Evolutionary conservation across 53 echinoderm and acorn worm genomes (phyloP).

Genomic region (Holothuria leucospilota): DNA sequence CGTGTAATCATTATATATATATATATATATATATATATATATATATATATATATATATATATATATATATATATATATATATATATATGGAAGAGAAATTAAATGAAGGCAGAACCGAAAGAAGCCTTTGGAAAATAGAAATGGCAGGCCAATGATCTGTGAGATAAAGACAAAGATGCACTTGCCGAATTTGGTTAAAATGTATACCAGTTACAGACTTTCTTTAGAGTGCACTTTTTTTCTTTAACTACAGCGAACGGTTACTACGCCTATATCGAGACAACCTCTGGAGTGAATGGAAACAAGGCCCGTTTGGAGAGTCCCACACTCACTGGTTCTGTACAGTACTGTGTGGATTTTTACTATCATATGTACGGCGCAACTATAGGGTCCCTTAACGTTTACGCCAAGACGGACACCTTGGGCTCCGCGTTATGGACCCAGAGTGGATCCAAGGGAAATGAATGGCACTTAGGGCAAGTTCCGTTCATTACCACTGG

Average conservation of each 20-base stretch:
- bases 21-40: no score
- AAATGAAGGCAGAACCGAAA: no score
- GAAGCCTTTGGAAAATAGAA: no score
- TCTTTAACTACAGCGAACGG: slow-evolving; percentile 25
- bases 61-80: no score
- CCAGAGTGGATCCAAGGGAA: slow-evolving; percentile 61
- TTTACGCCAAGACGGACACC: slow-evolving; percentile 54
- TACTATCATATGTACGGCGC: slow-evolving; percentile 90
- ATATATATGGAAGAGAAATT: no score
- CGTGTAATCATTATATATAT: no score
- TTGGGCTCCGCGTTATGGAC: slow-evolving; percentile 58
- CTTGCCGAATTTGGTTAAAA: no score
- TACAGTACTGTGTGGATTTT: slow-evolving; percentile 62
- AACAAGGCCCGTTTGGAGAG: slow-evolving; percentile 67
- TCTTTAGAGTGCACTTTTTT: no score
- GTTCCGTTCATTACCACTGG: slow-evolving; percentile 45
- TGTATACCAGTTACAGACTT: no score
- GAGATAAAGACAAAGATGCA: no score
- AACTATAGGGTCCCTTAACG: slow-evolving; percentile 68
- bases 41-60: no score
- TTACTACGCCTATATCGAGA: slow-evolving; percentile 70
- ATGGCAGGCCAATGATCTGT: no score
- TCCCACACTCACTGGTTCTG: slow-evolving; percentile 31
- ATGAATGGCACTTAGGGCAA: slow-evolving; percentile 73
- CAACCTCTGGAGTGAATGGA: slow-evolving; percentile 52